Evolutionary conservation across 2,113 vertebrate species (phyloP), one percentile per base, ranked within the genome.

Genomic region (Corythaeola cristata): DNA sequence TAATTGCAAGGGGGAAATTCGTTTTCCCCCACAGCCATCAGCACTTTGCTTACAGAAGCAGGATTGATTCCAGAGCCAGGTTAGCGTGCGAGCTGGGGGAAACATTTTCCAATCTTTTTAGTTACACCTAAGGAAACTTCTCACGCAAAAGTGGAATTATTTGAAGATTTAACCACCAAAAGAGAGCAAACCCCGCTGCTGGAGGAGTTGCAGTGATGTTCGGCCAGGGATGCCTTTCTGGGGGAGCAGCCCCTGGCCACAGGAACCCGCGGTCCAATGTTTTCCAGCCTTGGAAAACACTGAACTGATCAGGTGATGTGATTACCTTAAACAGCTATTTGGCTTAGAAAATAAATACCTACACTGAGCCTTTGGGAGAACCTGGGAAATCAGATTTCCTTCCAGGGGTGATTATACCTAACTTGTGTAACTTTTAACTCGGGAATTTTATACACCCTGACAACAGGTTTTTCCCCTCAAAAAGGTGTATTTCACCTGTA

Each of bases 181-280:
- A 7, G 0, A 17, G 52, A 62, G 16, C n/a, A 26, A 91, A 69
- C 2, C 8, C 9, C 4, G 5, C 6, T n/a, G 76, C 21, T 22
- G 74, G 69, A 76, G 75, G 77, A 64, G 72, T 3, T 2, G 6
- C 27, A 45, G 62, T 1, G 24, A 28, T 23, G 75, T n/a, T 28
- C 1, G 2, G 58, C 59, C 39, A 56, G 62, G 69, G 41, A 37
- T 8, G 18, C 24, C 22, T 37, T 45, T 11, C 28, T 3, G 10
- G 39, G 72, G 33, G 12, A 56, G 33, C 41, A n/a, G 52, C 59
- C 27, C 30, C 24, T 7, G 33, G 27, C 60, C 87, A 63, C 30
- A 32, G 66, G 17, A 73, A 73, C 79, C 37, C 30, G 1, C 0
- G 12, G 52, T 21, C 28, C 62, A 6, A 2, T 2, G 28, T 3